Percentiles rank a stretch among this genome's conserved stretches.
phyloP scores from a whole-genome alignment of 2,797 vertebrate genomes.

The Tympanoctomys barrerae region DNA sequence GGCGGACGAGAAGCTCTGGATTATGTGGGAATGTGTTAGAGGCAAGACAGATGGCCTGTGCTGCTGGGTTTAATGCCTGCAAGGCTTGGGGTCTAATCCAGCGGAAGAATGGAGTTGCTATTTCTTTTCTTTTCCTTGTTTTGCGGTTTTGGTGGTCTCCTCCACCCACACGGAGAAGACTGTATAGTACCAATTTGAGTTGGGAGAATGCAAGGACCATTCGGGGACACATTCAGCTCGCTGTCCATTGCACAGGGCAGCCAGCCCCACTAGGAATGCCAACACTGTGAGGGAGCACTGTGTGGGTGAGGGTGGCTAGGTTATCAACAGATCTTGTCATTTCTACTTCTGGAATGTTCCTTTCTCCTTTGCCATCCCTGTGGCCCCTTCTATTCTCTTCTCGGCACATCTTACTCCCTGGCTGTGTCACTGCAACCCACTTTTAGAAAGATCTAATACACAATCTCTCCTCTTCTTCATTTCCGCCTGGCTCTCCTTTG shows the following conservation, averaged over 20 bases:
- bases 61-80: not conserved
- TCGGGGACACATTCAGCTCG: not conserved
- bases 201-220: not conserved
- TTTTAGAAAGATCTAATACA: slow-evolving; percentile 19
- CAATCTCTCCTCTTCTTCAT: not conserved
- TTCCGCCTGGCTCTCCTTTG: not conserved
- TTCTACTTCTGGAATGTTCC: not conserved
- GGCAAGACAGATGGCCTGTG: not conserved
- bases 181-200: not conserved
- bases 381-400: not conserved
- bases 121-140: not conserved
- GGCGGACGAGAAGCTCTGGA: not conserved
- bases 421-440: not conserved
- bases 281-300: not conserved
- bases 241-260: not conserved
- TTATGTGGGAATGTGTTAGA: not conserved
- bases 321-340: not conserved
- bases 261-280: not conserved
- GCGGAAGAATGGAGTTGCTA: not conserved
- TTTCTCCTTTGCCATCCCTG: not conserved
- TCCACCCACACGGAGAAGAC: not conserved
- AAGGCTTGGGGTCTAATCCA: not conserved
- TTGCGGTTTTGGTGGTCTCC: not conserved
- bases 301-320: too few species aligned
- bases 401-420: not conserved